phyloP scores from a whole-genome alignment of 2,888 invertebrate genomes.

The Drosophila gaucha region DNA sequence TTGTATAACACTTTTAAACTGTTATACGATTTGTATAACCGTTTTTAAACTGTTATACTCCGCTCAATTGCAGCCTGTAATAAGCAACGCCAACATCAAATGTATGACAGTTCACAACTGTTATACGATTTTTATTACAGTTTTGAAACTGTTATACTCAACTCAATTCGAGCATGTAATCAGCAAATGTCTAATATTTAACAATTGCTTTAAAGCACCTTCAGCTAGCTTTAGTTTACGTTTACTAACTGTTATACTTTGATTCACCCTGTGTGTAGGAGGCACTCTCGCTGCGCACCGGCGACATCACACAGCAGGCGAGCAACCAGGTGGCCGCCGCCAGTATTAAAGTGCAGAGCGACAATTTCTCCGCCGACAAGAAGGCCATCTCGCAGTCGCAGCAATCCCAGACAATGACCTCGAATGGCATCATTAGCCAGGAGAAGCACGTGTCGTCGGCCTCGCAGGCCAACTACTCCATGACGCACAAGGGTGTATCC shows the following conservation, averaged over 20 bases:
- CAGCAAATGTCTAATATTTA: not conserved
- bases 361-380: constrained; percentile 94
- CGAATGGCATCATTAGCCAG: constrained; percentile 91
- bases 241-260: constrained; percentile 23
- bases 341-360: constrained; percentile 93
- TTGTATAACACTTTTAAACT: too few relatives aligned
- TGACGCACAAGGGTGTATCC: constrained; percentile 90
- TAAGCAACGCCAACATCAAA: too few relatives aligned
- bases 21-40: constrained; percentile 12
- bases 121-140: constrained; percentile 14
- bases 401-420: constrained; percentile 91
- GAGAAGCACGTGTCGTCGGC: constrained; percentile 91
- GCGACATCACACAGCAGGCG: constrained; percentile 93
- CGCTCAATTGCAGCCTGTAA: constrained; percentile 14
- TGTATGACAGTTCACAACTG: too few relatives aligned
- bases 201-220: not conserved
- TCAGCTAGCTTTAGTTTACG: not conserved
- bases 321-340: constrained; percentile 93
- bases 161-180: constrained; percentile 16
- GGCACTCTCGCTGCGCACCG: constrained; percentile 92
- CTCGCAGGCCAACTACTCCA: constrained; percentile 91
- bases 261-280: constrained; percentile 87
- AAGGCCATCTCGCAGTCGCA: constrained; percentile 90
- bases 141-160: not conserved
- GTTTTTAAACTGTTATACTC: constrained; percentile 1